Evolutionary conservation across 2,113 vertebrate genomes (phyloP).

Genomic region (Paralichthys olivaceus): DNA sequence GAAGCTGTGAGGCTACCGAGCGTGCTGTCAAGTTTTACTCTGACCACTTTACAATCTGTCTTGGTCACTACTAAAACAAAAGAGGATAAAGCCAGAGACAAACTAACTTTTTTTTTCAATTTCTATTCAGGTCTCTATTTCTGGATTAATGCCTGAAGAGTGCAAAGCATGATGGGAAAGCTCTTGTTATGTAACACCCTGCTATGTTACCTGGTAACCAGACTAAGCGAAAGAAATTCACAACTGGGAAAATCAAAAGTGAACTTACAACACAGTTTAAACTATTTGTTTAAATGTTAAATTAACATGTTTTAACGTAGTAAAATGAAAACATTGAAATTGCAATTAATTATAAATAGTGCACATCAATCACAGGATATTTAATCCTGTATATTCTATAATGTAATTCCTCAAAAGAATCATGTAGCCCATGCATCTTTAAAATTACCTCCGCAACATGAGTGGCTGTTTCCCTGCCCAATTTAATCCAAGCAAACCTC

Average conservation of each 20-base stretch:
- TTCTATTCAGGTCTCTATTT: slow-evolving; percentile 49
- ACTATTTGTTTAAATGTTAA: background rate
- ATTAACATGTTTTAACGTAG: background rate
- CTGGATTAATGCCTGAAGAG: slow-evolving; percentile 62
- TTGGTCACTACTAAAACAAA: slow-evolving; percentile 28
- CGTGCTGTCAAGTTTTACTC: background rate
- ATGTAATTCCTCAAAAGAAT: no score
- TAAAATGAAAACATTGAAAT: background rate
- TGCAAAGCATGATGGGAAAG: slow-evolving; percentile 62
- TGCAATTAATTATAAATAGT: background rate
- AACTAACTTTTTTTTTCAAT: slow-evolving; percentile 50
- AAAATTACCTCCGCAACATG: no score
- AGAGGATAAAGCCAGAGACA: slow-evolving; percentile 30
- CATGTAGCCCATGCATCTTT: no score
- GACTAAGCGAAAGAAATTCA: slow-evolving; percentile 32
- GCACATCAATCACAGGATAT: background rate
- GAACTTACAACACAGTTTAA: background rate
- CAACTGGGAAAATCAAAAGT: slow-evolving; percentile 17
- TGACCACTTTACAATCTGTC: slow-evolving; percentile 10
- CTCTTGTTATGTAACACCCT: slow-evolving; percentile 46
- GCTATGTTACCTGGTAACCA: slow-evolving; percentile 64
- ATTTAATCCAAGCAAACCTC: background rate
- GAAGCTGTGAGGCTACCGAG: background rate
- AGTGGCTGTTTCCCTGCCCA: background rate
- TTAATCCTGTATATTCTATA: background rate